phyloP scores from a whole-genome alignment of 2,888 invertebrate species.

The Prionchulus punctatus region DNA sequence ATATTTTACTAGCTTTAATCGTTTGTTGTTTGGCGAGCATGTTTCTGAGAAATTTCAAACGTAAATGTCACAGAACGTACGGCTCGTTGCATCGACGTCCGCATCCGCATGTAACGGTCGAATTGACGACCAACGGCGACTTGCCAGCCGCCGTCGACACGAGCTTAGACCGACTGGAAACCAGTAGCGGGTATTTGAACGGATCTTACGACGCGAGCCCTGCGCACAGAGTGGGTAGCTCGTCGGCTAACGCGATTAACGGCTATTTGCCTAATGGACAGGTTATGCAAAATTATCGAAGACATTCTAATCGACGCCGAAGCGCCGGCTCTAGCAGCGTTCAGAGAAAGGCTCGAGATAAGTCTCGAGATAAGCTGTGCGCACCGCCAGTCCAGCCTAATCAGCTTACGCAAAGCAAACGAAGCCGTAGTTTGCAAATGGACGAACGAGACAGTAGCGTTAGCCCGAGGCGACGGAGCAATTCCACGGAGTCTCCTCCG shows the following conservation, averaged over 20 bases:
- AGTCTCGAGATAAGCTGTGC: background rate
- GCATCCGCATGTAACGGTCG: background rate
- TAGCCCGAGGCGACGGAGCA: background rate
- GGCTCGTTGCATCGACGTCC: background rate
- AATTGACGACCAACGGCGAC: background rate
- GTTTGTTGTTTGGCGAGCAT: background rate
- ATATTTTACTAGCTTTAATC: background rate
- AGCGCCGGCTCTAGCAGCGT: background rate
- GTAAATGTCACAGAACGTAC: background rate
- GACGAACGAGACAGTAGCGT: background rate
- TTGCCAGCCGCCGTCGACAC: background rate
- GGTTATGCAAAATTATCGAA: background rate
- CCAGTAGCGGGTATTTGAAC: background rate
- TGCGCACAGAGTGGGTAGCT: background rate
- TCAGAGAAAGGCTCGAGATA: background rate
- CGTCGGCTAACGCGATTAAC: too few species aligned
- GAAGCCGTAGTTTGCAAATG: background rate
- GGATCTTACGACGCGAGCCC: background rate
- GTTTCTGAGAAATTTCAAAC: background rate
- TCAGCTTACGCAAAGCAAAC: too few species aligned
- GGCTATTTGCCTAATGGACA: background rate
- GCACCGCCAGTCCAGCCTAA: too few species aligned
- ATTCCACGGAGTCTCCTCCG: background rate
- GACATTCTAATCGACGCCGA: background rate
- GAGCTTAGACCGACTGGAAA: background rate